Evolutionary conservation across 2,888 invertebrate species (phyloP), one percentile per base, ranked within the genome.

Genomic region (Drosophila nr. fundita): DNA sequence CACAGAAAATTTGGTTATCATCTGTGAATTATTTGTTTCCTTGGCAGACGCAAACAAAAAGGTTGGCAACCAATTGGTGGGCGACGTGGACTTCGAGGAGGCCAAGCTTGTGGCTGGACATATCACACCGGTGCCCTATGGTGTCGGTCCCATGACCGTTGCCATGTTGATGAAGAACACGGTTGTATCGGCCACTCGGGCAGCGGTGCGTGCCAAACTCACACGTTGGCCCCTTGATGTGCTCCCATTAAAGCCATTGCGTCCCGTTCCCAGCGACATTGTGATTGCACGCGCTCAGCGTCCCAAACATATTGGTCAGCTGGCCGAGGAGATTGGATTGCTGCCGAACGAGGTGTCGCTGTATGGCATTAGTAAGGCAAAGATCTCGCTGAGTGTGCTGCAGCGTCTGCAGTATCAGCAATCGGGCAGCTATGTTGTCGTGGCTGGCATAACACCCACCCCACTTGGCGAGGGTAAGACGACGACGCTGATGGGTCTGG

Each of bases 121-220:
- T 93, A 97, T 99, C 4, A 99, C 99, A 30, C 99, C 99, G 6
- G 99, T 99, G 58, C 98, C 98, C 15, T 97, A 97, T 65, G 99
- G 99, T 74, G 99, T 99, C 71, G 99, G 99, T 0, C 99, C 99
- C 21, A 99, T 99, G 99, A 99, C 99, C 0, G 99, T 99, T 76
- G 98, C 99, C 27, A 99, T 99, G 98, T 94, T 98, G 38, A 98
- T 99, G 97, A 95, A 96, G 86, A 99, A 99, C 94, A 99, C 99
- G 0, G 97, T 98, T 40, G 94, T 96, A 78, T 96, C 98, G 59
- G 98, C 98, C 11, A 94, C 95, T 83, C 94, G 95, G 57, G 94
- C 95, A 61, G 95, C 95, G 18, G 93, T 94, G 32, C 94, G 94
- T 32, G 86, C 95, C 29, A 27, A 73, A 0, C 94, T 93, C 60